phyloP scores from a whole-genome alignment of 2,888 invertebrate species.

The Trachelus stipa region DNA sequence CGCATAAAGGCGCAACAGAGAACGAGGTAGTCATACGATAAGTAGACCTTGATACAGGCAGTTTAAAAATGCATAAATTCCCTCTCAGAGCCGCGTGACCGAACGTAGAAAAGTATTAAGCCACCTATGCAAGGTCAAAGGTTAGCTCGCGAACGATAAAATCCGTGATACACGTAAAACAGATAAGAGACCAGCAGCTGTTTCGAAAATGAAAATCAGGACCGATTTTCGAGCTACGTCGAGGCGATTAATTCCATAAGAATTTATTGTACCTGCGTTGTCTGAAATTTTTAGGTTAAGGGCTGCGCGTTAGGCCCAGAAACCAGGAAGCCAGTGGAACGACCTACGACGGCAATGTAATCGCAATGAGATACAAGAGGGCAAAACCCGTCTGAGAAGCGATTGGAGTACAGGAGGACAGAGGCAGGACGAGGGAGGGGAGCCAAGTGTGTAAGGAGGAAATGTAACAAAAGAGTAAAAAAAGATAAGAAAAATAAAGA shows the following conservation, averaged over 20 bases:
- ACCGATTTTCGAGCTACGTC: too few species aligned
- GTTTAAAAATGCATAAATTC: background rate
- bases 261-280: background rate
- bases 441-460: background rate
- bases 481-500: background rate
- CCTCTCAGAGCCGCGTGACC: background rate
- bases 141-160: too few species aligned
- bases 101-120: background rate
- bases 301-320: background rate
- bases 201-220: too few species aligned
- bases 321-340: background rate
- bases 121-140: too few species aligned
- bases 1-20: background rate
- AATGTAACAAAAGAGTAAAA: background rate
- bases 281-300: background rate
- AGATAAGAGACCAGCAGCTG: too few species aligned
- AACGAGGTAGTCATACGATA: slow-evolving; percentile 8
- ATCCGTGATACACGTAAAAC: too few species aligned
- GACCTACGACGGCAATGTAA: slow-evolving; percentile 2
- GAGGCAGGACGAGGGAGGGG: background rate
- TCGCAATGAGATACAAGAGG: background rate
- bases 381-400: background rate
- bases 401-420: background rate
- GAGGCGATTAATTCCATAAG: background rate
- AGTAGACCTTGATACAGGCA: slow-evolving; percentile 2